These are phyloP conservation scores for Eucidaris tribuloides DNA, from an alignment of 35 echinoderm and acorn worm genomes.

Conservation along the genomic window DNA sequence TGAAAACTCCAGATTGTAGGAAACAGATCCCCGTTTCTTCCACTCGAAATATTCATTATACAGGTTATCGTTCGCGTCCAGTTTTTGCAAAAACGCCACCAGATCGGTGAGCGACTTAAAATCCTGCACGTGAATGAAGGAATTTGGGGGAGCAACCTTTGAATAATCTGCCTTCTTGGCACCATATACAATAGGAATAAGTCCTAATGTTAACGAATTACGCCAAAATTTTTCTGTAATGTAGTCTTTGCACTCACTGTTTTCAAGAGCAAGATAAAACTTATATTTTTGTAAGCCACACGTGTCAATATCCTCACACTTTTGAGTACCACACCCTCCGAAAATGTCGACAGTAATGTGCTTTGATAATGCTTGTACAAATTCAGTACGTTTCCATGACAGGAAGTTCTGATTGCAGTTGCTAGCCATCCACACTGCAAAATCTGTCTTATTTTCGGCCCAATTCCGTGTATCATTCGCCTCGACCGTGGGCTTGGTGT, in stretches of 20 bases:
- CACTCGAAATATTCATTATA: constrained; percentile 83
- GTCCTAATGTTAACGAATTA: constrained; percentile 50
- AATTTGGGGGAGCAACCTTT: constrained; percentile 63
- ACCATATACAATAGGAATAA: constrained; percentile 85
- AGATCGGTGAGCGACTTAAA: constrained; percentile 54
- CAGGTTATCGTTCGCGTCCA: constrained; percentile 75
- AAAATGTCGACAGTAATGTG: not conserved
- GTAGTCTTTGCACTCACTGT: constrained; percentile 22
- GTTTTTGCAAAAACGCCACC: constrained; percentile 58
- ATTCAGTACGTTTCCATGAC: not conserved
- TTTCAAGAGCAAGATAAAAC: constrained; percentile 34
- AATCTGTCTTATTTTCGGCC: too few species aligned
- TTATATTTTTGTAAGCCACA: not conserved
- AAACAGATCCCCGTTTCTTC: constrained; percentile 31
- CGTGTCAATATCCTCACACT: not conserved
- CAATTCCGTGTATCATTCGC: too few species aligned
- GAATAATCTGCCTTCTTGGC: constrained; percentile 53
- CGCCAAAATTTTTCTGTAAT: constrained; percentile 80
- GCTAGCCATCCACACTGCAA: too few species aligned
- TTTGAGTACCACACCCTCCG: not conserved
- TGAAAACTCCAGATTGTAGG: too few species aligned
- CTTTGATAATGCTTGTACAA: not conserved
- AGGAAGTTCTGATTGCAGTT: too few species aligned
- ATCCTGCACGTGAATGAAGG: constrained; percentile 84
- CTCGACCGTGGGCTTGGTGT: too few species aligned